These are phyloP conservation scores for Stenopsyche tienmushanensis DNA, from an alignment of 1,140 invertebrate genomes.

Conservation along the genomic window DNA sequence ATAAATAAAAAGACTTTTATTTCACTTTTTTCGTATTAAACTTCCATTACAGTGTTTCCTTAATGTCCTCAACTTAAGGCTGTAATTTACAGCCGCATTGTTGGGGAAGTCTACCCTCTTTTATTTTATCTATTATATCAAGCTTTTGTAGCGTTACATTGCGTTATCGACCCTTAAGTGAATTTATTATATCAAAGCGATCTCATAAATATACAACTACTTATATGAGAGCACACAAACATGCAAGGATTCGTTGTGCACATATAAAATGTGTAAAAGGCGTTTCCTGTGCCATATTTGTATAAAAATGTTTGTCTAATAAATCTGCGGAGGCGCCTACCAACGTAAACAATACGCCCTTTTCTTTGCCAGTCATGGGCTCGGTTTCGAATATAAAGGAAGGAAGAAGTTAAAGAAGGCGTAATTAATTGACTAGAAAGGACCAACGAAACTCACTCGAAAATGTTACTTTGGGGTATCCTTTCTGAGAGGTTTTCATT, in stretches of 20 bases:
- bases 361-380: too few relatives aligned
- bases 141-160: background rate
- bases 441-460: too few relatives aligned
- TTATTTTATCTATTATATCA: background rate
- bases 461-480: too few relatives aligned
- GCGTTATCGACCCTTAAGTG: background rate
- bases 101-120: background rate
- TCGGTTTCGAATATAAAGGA: too few relatives aligned
- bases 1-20: background rate
- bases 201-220: background rate
- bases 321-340: too few relatives aligned
- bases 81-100: background rate
- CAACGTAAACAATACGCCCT: too few relatives aligned
- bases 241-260: background rate
- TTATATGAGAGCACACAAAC: background rate
- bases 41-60: background rate
- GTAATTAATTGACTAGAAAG: too few relatives aligned
- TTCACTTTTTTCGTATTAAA: background rate
- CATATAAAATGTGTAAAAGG: background rate
- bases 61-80: background rate
- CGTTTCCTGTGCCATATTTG: background rate
- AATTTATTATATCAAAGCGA: background rate
- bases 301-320: too few relatives aligned
- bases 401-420: too few relatives aligned
- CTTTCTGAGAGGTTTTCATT: too few relatives aligned